phyloP scores from a whole-genome alignment of 2,797 vertebrate genomes.

The Cottoperca gobio region DNA sequence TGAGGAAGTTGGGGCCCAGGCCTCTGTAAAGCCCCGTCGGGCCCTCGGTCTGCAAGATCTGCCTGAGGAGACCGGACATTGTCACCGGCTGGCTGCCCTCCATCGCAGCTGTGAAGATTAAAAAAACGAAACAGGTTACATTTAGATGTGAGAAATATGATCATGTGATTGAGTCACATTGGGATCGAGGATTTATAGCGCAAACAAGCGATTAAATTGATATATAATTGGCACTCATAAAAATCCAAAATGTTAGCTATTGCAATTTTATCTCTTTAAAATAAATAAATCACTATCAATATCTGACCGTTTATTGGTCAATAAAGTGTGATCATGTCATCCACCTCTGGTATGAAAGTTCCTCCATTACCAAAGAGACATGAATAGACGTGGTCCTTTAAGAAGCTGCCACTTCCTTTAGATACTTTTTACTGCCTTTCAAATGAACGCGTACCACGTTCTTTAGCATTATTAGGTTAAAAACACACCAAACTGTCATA shows the following conservation, averaged over 20 bases:
- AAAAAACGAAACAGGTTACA: background rate
- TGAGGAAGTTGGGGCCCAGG: conserved; percentile 96
- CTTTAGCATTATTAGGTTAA: background rate
- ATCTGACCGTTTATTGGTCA: background rate
- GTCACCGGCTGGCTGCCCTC: conserved; percentile 84
- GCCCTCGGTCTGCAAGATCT: conserved; percentile 93
- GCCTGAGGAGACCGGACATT: conserved; percentile 93
- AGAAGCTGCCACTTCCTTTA: background rate
- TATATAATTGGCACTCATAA: too few species aligned
- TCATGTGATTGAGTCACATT: too few species aligned
- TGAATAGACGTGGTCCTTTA: background rate
- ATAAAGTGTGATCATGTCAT: background rate
- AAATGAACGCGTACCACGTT: background rate
- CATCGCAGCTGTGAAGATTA: conserved; percentile 80
- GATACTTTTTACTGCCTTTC: background rate
- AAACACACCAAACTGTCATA: too few species aligned
- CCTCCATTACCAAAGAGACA: background rate
- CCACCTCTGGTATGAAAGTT: background rate
- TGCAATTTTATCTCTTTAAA: background rate
- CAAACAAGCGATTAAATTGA: too few species aligned
- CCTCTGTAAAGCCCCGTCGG: conserved; percentile 94
- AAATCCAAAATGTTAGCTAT: too few species aligned
- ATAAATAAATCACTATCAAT: background rate
- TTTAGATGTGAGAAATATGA: background rate
- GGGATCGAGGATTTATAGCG: too few species aligned